Base-by-base conservation (phyloP, 37 sponge, comb jelly and placozoan species). In the Hormiphora californensis region DNA sequence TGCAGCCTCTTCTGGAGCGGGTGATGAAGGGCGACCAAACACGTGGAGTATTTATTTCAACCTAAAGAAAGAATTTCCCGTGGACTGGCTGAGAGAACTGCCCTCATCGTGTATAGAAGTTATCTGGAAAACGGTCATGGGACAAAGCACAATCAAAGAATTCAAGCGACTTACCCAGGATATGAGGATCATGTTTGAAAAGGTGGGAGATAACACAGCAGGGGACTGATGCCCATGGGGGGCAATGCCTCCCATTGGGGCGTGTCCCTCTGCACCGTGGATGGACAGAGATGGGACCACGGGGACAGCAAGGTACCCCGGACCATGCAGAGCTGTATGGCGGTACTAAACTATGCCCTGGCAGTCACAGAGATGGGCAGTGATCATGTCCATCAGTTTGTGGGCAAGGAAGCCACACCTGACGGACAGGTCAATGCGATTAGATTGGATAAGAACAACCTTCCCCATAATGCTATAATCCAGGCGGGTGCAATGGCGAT, bases 181-280 rank as follows among this genome's bases (percentile, higher is more conserved):
- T 15, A 5, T 57, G 23, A 23, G n/a, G n/a, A 57, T 4, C 4
- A 57, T 57, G 61, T 57, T 28, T 15, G 23, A 57, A 23, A 57
- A 15, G 3, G 61, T 57, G 5, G 61, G 30, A 23, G 61, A 57
- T 28, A 57, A 28, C n/a, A 57, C n/a, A 12, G 27, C 61, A 15
- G 61, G 61, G 9, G 27, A 57, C 61, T 57, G 4, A 5, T 15
- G 4, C 27, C 61, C n/a, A n/a, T n/a, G n/a, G 23, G 44, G 19
- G 69, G 86, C 27, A 73, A 89, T 63, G 88, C 91, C 17, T 49
- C 86, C 36, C 89, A 87, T 0, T 94, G 94, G 94, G 94, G 88
- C 0, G 91, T 92, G 15, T 89, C 92, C 25, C 55, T 94, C 8
- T 92, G 92, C 88, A 92, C 94, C 11, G 63, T 90, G 9, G 88